These are phyloP conservation scores for Agrilus planipennis DNA, from an alignment of 1,140 invertebrate genomes.

Conservation along the genomic window DNA sequence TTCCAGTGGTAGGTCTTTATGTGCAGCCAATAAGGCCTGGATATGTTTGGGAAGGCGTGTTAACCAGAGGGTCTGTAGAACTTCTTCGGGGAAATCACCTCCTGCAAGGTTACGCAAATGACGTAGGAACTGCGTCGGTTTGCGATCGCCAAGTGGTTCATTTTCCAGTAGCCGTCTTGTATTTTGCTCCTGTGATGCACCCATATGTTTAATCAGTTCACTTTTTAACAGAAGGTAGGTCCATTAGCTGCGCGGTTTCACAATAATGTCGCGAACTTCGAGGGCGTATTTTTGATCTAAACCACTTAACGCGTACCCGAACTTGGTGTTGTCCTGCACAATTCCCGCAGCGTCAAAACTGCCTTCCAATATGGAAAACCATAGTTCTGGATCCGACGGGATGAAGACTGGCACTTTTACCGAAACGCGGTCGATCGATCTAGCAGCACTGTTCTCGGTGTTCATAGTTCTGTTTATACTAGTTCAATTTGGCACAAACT, in stretches of 20 bases:
- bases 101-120: background rate
- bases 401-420: too few relatives aligned
- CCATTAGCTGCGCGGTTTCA: background rate
- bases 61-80: background rate
- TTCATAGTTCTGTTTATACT: too few relatives aligned
- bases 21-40: background rate
- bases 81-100: background rate
- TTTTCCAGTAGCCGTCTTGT: background rate
- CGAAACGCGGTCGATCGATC: too few relatives aligned
- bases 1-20: background rate
- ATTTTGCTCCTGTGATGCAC: background rate
- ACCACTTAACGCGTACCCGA: too few relatives aligned
- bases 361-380: too few relatives aligned
- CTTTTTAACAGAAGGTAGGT: background rate
- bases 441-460: too few relatives aligned
- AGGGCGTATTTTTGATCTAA: too few relatives aligned
- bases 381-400: too few relatives aligned
- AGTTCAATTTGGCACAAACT: too few relatives aligned
- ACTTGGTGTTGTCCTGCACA: too few relatives aligned
- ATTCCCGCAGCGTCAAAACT: too few relatives aligned
- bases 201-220: background rate
- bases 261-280: constrained; percentile 2
- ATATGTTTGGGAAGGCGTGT: background rate
- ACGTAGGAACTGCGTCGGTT: constrained; percentile 2
- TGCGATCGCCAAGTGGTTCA: background rate